These are phyloP conservation scores for Andrena minutula DNA, from an alignment of 2,888 invertebrate genomes.

Conservation along the genomic window DNA sequence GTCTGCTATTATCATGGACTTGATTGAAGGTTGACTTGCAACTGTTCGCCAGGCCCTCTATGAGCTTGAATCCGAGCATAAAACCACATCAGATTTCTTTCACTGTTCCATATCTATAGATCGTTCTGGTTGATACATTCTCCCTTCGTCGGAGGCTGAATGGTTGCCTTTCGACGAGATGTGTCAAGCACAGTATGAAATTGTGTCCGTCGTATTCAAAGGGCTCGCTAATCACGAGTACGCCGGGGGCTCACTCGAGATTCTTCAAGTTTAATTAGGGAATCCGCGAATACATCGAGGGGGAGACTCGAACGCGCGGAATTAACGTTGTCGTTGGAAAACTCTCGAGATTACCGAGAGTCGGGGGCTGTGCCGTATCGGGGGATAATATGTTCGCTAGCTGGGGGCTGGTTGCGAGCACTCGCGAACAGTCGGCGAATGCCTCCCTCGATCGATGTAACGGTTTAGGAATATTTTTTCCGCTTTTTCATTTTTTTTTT, in stretches of 20 bases:
- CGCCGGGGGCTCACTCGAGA: conserved; percentile 18
- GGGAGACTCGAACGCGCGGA: conserved; percentile 10
- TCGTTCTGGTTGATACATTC: too few species aligned
- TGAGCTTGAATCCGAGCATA: too few species aligned
- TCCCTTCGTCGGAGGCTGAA: not conserved
- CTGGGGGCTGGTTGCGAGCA: conserved; percentile 22
- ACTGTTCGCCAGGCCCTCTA: too few species aligned
- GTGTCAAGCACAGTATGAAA: conserved; percentile 28
- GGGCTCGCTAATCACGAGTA: conserved; percentile 46
- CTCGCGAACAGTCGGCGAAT: conserved; percentile 49
- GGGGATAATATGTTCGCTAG: conserved; percentile 46
- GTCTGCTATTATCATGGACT: too few species aligned
- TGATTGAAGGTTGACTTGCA: too few species aligned
- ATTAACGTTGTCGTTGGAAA: conserved; percentile 57
- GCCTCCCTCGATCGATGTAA: conserved; percentile 11
- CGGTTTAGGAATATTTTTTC: conserved; percentile 41
- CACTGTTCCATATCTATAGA: too few species aligned
- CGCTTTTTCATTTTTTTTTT: not conserved
- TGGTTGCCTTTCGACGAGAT: not conserved
- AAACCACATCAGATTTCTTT: too few species aligned
- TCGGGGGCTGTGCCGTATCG: conserved; percentile 40
- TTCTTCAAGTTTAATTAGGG: conserved; percentile 53
- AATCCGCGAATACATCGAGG: conserved; percentile 2
- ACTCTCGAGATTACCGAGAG: conserved; percentile 53
- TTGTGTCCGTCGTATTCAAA: conserved; percentile 45